phyloP scores from a whole-genome alignment of 2,888 invertebrate species.

The Andrena bucephala region DNA sequence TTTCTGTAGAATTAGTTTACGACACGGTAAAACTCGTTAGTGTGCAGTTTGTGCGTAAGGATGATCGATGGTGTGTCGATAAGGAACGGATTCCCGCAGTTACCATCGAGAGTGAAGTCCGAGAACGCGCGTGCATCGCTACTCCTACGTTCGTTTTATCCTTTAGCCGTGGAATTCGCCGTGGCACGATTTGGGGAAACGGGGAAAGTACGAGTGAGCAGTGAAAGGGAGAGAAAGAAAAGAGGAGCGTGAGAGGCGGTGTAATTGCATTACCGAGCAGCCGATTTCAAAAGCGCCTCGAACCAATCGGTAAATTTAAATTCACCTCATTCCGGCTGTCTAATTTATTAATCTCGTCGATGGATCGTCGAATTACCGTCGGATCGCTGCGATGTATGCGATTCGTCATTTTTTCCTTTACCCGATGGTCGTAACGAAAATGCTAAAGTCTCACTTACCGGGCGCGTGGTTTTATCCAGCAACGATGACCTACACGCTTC shows the following conservation, averaged over 20 bases:
- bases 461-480: conserved; percentile 35
- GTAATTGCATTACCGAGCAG: not conserved
- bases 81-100: conserved; percentile 19
- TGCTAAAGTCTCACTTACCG: conserved; percentile 27
- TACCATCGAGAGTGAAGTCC: not conserved
- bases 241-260: not conserved
- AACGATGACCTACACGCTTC: conserved; percentile 53
- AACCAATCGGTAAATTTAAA: conserved; percentile 56
- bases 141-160: conserved; percentile 6
- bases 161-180: conserved; percentile 14
- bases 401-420: conserved; percentile 20
- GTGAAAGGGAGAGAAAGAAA: not conserved
- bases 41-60: conserved; percentile 74
- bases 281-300: conserved; percentile 7
- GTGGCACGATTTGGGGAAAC: not conserved
- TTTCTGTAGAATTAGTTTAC: conserved; percentile 74
- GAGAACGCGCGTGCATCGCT: conserved; percentile 4
- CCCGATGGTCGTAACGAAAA: conserved; percentile 11
- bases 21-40: conserved; percentile 79
- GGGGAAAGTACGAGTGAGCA: not conserved
- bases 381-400: conserved; percentile 15
- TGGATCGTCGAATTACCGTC: conserved; percentile 14
- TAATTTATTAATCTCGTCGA: conserved; percentile 23
- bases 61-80: conserved; percentile 72
- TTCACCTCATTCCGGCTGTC: conserved; percentile 29